Evolutionary conservation across 2,888 invertebrate species (phyloP).

Genomic region (Magallana nippona): DNA sequence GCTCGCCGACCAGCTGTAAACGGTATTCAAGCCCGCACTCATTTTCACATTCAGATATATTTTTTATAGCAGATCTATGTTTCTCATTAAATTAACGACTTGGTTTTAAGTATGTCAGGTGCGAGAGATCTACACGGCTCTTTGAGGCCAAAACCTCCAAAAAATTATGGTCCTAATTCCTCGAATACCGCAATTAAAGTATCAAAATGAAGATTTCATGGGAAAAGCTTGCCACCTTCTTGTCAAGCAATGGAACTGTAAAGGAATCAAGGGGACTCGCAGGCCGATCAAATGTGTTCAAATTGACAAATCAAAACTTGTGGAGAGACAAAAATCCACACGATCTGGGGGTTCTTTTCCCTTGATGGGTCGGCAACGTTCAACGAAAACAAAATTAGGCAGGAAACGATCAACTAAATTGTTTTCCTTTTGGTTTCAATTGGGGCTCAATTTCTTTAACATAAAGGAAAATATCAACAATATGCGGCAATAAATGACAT

Average conservation of each 20-base stretch:
- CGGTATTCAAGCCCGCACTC: conserved; percentile 44
- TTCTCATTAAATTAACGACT: conserved; percentile 54
- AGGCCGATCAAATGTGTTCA: conserved; percentile 11
- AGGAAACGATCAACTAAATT: conserved; percentile 10
- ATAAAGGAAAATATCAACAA: conserved; percentile 11
- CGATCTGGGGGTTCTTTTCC: conserved; percentile 2
- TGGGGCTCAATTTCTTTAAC: background rate
- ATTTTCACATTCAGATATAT: conserved; percentile 51
- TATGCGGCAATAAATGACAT: conserved; percentile 19
- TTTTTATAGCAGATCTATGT: conserved; percentile 53
- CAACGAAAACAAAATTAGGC: background rate
- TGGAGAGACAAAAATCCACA: conserved; percentile 6
- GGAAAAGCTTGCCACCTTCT: conserved; percentile 19
- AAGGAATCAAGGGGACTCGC: conserved; percentile 22
- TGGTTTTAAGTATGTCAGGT: conserved; percentile 45
- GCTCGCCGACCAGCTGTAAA: conserved; percentile 47
- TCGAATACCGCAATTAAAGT: conserved; percentile 39
- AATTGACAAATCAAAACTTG: conserved; percentile 30
- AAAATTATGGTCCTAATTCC: conserved; percentile 27
- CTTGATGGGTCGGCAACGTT: conserved; percentile 7
- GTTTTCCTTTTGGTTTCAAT: conserved; percentile 16
- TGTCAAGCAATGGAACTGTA: conserved; percentile 22
- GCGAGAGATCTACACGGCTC: conserved; percentile 48
- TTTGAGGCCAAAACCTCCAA: conserved; percentile 3
- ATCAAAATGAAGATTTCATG: conserved; percentile 43